Evolutionary conservation across 1,140 invertebrate species (phyloP), one percentile per base, ranked within the genome.

Genomic region (Bombus huntii): DNA sequence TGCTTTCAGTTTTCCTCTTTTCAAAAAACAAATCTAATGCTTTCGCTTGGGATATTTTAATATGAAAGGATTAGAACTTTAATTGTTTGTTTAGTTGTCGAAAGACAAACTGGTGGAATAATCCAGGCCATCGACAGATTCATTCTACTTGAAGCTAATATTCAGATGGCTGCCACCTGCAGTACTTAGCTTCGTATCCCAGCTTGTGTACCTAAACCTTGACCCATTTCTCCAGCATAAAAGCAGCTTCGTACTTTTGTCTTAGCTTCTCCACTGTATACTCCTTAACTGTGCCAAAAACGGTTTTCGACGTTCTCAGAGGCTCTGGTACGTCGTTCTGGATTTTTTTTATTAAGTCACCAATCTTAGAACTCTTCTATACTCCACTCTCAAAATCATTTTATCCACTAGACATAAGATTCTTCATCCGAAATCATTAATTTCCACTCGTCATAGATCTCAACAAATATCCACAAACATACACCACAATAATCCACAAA

Each of bases 141-240:
- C 59, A 8, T 42, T 44, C 71, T 44, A 42, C 71, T 73, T 73
- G n/a, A 73, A 15, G 71, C n/a, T 44, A 73, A 73, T 73, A 73
- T 44, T 44, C 39, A 47, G 39, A 73, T 73, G 39, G n/a, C 42
- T 31, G n/a, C n/a, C 28, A 62, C 34, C 76, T 42, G 25, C 53
- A 42, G 39, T 59, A n/a, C 59, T 78, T 42, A 65, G 57, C 73
- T 81, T 66, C 68, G 82, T 70, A 85, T 62, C 65, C 53, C 22
- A 3, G 31, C 44, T 76, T 85, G 68, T 62, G 73, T 88, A 88
- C 37, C 44, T 53, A 53, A 75, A 75, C 73, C 73, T 53, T 75
- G 73, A 75, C 73, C 73, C 22, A 75, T 75, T 75, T 75, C 73
- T 22, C 12, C 44, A 4, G 9, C n/a, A 22, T 25, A 53, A 34